Conservation (phyloP, 2,113 vertebrate species). For the Otocyon megalotis region DNA sequence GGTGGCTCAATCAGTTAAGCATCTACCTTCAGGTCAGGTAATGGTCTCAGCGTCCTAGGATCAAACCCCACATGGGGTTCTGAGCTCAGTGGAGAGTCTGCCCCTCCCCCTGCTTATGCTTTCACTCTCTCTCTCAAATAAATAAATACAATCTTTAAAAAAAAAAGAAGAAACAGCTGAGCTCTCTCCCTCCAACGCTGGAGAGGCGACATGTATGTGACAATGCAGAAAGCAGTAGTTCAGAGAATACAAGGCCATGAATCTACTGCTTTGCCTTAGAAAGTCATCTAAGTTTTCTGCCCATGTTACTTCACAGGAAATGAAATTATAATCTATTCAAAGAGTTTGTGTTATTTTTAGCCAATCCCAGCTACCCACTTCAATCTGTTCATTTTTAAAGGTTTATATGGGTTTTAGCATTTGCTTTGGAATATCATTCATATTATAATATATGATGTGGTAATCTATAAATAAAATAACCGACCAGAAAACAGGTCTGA, state of each 20-base stretch:
- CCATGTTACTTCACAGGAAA: slow-evolving; percentile 35
- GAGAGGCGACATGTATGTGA: background rate
- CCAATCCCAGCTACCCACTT: slow-evolving; percentile 54
- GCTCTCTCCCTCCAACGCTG: background rate
- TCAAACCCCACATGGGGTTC: too few relatives aligned
- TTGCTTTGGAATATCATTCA: slow-evolving; percentile 49
- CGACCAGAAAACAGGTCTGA: slow-evolving; percentile 38
- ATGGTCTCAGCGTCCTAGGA: too few relatives aligned
- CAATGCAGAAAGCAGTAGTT: background rate
- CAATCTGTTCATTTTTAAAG: slow-evolving; percentile 74
- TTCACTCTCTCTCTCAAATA: too few relatives aligned
- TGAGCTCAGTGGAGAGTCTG: too few relatives aligned
- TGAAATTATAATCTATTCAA: slow-evolving; percentile 57
- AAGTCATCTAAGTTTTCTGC: slow-evolving; percentile 38
- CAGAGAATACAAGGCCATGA: background rate
- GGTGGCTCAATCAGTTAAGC: too few relatives aligned
- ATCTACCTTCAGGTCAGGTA: too few relatives aligned
- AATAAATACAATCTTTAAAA: too few relatives aligned
- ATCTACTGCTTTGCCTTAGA: background rate
- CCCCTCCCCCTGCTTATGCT: too few relatives aligned
- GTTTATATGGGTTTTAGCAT: slow-evolving; percentile 37
- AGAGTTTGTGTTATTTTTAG: slow-evolving; percentile 61
- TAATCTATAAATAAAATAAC: slow-evolving; percentile 50
- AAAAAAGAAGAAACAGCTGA: background rate
- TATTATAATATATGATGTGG: slow-evolving; percentile 43